Evolutionary conservation across 2,888 invertebrate genomes (phyloP).

Genomic region (Drosophila histrio): DNA sequence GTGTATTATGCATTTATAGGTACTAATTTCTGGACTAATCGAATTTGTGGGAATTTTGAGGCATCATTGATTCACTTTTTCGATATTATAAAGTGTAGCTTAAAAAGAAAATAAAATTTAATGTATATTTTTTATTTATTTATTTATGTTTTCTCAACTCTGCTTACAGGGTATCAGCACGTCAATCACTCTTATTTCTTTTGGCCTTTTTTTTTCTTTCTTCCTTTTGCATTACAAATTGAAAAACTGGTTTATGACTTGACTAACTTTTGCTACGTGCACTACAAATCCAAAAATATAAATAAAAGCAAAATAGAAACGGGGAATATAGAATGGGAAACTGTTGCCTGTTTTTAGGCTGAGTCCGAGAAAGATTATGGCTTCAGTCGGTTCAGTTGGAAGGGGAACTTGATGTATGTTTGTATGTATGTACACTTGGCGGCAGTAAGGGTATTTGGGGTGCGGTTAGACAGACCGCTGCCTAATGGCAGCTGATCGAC

Average conservation of each 20-base stretch:
- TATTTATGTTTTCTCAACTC: too few species aligned
- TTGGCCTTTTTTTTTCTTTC: not conserved
- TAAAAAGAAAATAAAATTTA: too few species aligned
- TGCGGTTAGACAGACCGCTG: constrained; percentile 29
- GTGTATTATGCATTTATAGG: too few species aligned
- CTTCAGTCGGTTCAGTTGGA: not conserved
- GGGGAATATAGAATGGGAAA: constrained; percentile 40
- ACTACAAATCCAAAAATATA: constrained; percentile 47
- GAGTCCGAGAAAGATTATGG: constrained; percentile 33
- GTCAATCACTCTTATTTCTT: not conserved
- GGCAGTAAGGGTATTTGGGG: constrained; percentile 21
- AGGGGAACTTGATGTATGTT: not conserved
- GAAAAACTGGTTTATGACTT: constrained; percentile 74
- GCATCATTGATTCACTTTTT: too few species aligned
- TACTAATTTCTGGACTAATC: too few species aligned
- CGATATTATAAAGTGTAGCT: too few species aligned
- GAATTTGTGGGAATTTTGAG: too few species aligned
- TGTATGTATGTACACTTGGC: too few species aligned
- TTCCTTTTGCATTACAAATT: constrained; percentile 60
- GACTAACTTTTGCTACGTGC: constrained; percentile 75
- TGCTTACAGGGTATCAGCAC: not conserved
- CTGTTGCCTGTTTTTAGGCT: constrained; percentile 74
- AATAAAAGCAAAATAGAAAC: constrained; percentile 13
- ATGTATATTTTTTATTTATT: too few species aligned
- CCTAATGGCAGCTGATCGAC: constrained; percentile 50